Base-by-base conservation (phyloP, 2,888 invertebrate species). In the Xylocampa areola region DNA sequence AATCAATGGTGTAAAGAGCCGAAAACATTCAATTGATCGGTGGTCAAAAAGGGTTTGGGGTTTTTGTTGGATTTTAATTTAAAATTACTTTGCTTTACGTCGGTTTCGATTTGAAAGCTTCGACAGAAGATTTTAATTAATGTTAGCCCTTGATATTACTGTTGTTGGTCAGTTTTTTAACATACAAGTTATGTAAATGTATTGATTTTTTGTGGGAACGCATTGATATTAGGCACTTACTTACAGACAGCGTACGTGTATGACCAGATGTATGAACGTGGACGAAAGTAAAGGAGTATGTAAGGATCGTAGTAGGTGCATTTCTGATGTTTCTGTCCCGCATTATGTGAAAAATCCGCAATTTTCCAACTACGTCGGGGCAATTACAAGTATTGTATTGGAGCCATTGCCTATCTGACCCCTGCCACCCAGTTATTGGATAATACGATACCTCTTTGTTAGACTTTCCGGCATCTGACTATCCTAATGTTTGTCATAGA, bases 1-100 rank as follows among this genome's bases (percentile, higher is more conserved):
- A 88, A 89, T 88, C 87, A 79, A 88, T 89, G 84, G 78, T 74
- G 82, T 82, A 86, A 87, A 85, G 84, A 85, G 83, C 77, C 79
- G 81, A 82, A 89, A 89, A 82, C 85, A 84, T 88, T 85, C 84
- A 83, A 88, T 81, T 85, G 87, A 86, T 82, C 83, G 80, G 81
- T 79, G 82, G 74, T 82, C 79, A 81, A 77, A 86, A 89, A 85
- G 85, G 88, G 86, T 76, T 85, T 84, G 79, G 66, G 84, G 88
- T 84, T 86, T 88, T 88, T 85, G 88, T 85, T 84, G 84, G 80
- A 85, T 87, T 91, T 88, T 89, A 89, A 90, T 87, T 90, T 87
- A 85, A 89, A 89, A 78, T 87, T 87, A 77, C 74, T 82, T 82
- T 77, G 78, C 76, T 82, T 80, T 75, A 57, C 71, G 59, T 68